Conservation (phyloP, 2,797 vertebrate genomes). For the Nasua narica region DNA sequence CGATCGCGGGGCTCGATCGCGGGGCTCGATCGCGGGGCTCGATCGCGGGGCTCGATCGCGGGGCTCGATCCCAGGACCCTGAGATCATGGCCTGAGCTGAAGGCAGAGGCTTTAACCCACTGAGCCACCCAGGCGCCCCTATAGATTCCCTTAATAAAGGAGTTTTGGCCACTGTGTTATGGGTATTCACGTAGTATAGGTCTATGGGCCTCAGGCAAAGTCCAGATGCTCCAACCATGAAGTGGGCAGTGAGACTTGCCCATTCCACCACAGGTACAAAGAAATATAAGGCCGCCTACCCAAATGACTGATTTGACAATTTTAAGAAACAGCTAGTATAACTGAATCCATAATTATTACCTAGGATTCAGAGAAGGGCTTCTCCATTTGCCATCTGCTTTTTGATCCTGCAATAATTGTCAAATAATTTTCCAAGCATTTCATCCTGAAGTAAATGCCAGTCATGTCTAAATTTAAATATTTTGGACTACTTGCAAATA, state of each 20-base stretch:
- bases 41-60: too few species aligned
- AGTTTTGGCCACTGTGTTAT: background rate
- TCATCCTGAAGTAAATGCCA: background rate
- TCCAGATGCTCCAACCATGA: background rate
- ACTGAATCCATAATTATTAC: background rate
- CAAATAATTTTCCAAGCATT: background rate
- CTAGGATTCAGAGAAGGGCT: background rate
- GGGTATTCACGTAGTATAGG: background rate
- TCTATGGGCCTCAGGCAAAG: background rate
- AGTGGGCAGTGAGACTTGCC: background rate
- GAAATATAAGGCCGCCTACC: background rate
- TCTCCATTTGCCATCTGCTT: background rate
- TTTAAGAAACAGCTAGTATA: background rate
- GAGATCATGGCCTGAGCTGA: too few species aligned
- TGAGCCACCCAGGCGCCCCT: too few species aligned
- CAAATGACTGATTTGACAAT: background rate
- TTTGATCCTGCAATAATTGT: background rate
- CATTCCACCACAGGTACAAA: background rate
- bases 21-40: too few species aligned
- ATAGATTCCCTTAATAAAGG: background rate
- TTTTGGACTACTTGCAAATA: slow-evolving; percentile 34
- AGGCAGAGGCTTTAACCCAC: too few species aligned
- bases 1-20: too few species aligned
- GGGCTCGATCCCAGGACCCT: too few species aligned
- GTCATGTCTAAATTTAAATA: background rate